Evolutionary conservation across 2,113 vertebrate species (phyloP).

Genomic region (Galemys pyrenaicus): DNA sequence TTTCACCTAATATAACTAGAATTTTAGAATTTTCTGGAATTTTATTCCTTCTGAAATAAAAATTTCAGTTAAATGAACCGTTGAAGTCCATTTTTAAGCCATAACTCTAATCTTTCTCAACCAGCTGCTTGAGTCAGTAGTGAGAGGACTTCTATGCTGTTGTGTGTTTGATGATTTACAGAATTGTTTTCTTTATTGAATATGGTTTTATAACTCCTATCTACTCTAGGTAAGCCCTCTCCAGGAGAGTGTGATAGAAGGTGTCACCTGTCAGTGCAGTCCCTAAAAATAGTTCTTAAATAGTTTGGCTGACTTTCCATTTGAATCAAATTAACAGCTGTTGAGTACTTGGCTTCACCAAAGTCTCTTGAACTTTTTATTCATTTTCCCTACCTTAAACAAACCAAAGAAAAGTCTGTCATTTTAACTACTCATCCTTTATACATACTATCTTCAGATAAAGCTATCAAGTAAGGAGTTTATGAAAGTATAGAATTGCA

Average conservation of each 20-base stretch:
- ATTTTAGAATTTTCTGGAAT: neutral
- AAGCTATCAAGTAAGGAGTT: neutral
- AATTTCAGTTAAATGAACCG: neutral
- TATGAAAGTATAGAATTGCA: neutral
- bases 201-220: slow-evolving; percentile 6
- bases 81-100: neutral
- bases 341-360: slow-evolving; percentile 27
- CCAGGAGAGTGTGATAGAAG: neutral
- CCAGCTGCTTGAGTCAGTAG: neutral
- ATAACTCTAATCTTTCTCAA: neutral
- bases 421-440: slow-evolving; percentile 4
- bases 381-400: slow-evolving; percentile 37
- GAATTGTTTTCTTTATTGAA: slow-evolving; percentile 30
- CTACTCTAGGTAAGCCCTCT: neutral
- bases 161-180: neutral
- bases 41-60: neutral
- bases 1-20: neutral
- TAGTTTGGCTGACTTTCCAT: slow-evolving; percentile 62
- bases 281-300: slow-evolving; percentile 68
- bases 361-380: slow-evolving; percentile 52
- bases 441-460: neutral
- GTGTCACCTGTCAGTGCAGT: neutral
- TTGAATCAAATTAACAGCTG: slow-evolving; percentile 74
- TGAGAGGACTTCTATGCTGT: neutral
- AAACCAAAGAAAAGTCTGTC: slow-evolving; percentile 16